These are phyloP conservation scores for Lypha dubia DNA, from an alignment of 2,888 invertebrate species.

Conservation along the genomic window DNA sequence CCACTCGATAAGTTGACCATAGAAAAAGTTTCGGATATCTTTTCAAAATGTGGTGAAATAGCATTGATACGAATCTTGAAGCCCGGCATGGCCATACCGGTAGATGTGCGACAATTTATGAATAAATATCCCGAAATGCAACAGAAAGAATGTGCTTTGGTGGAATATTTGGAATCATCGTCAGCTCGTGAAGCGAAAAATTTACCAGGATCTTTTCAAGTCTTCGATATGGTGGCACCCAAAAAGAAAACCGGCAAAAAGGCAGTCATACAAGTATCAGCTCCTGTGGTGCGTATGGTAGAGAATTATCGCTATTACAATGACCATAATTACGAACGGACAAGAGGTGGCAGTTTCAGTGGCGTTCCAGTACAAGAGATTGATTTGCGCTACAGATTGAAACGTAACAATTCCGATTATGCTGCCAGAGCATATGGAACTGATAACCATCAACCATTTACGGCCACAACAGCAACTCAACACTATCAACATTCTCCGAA, in stretches of 20 bases:
- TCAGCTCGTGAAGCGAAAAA: constrained; percentile 92
- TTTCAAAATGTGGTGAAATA: constrained; percentile 94
- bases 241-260: constrained; percentile 89
- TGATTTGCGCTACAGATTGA: constrained; percentile 80
- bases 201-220: constrained; percentile 86
- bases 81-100: constrained; percentile 95
- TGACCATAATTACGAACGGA: constrained; percentile 81
- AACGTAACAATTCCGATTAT: constrained; percentile 82
- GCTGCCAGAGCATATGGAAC: constrained; percentile 74
- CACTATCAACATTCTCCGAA: constrained; percentile 73
- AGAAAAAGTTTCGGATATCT: constrained; percentile 95
- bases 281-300: constrained; percentile 85
- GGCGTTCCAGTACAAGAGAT: constrained; percentile 82
- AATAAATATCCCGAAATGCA: constrained; percentile 95
- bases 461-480: constrained; percentile 35
- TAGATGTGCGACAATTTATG: constrained; percentile 95
- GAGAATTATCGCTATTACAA: constrained; percentile 86
- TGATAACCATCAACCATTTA: constrained; percentile 59
- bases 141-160: constrained; percentile 93
- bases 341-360: constrained; percentile 83
- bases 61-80: constrained; percentile 93
- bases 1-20: constrained; percentile 93
- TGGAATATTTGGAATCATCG: constrained; percentile 95
- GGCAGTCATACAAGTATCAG: constrained; percentile 81
- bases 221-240: constrained; percentile 91